Evolutionary conservation across 2,888 invertebrate species (phyloP).

Genomic region (Sarcophaga subvicina): DNA sequence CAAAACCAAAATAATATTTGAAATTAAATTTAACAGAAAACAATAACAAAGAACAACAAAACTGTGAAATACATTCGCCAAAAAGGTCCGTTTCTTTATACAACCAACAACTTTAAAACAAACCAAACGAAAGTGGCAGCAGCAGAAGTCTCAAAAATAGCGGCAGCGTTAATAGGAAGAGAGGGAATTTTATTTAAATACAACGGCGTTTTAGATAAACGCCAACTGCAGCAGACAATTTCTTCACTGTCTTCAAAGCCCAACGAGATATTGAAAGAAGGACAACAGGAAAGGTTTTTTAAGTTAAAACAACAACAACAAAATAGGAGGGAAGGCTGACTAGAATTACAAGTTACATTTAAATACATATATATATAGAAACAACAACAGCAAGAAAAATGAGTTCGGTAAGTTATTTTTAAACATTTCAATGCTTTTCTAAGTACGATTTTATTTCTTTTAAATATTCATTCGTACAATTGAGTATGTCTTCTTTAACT

Average conservation of each 20-base stretch:
- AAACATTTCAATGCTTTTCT: not conserved
- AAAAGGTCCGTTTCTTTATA: slow-evolving; percentile 11
- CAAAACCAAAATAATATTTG: not conserved
- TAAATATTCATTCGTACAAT: not conserved
- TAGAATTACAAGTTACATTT: not conserved
- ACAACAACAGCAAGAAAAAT: slow-evolving; percentile 28
- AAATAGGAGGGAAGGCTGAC: slow-evolving; percentile 28
- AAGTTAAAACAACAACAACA: not conserved
- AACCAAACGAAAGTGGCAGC: slow-evolving; percentile 20
- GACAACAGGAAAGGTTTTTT: not conserved
- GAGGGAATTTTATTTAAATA: not conserved
- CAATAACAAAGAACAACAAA: not conserved
- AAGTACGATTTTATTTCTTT: not conserved
- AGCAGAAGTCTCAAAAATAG: not conserved
- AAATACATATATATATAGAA: not conserved
- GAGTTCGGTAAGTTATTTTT: slow-evolving; percentile 51
- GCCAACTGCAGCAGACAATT: slow-evolving; percentile 26
- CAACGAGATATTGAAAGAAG: not conserved
- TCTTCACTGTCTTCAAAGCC: not conserved
- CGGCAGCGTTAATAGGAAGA: slow-evolving; percentile 2
- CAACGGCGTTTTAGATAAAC: slow-evolving; percentile 9
- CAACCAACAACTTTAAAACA: not conserved
- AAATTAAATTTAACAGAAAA: slow-evolving; percentile 15
- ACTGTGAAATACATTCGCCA: not conserved
- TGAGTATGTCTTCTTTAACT: not conserved